Percentiles rank a stretch among this genome's conserved stretches.
These are phyloP conservation scores for Enteromius fasciolatus DNA, from an alignment of 2,797 vertebrate genomes.

Conservation along the genomic window DNA sequence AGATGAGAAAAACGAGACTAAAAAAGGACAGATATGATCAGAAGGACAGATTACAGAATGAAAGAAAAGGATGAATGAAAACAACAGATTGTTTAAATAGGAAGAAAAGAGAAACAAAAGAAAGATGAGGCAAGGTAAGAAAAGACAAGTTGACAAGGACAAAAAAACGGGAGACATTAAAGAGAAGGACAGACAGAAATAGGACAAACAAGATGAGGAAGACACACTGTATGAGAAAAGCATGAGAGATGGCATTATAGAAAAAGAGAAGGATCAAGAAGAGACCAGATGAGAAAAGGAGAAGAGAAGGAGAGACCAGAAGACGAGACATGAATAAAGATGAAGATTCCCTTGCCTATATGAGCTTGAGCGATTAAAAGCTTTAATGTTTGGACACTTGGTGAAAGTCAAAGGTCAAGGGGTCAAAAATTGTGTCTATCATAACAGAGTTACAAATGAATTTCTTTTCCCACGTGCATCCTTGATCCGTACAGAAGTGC, in stretches of 20 bases:
- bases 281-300: neutral
- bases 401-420: conserved; percentile 42
- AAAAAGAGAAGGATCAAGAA: neutral
- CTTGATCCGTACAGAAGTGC: conserved; percentile 38
- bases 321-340: conserved; percentile 6
- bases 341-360: neutral
- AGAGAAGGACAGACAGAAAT: neutral
- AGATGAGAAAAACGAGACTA: neutral
- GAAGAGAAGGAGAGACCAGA: neutral
- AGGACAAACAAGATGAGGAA: neutral
- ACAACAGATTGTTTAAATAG: neutral
- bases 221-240: neutral
- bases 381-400: conserved; percentile 62
- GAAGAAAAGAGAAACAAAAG: neutral
- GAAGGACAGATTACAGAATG: neutral
- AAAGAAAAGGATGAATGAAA: neutral
- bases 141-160: neutral
- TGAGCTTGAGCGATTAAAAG: conserved; percentile 67
- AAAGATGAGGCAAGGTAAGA: neutral
- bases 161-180: neutral
- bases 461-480: conserved; percentile 18
- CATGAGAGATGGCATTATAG: neutral
- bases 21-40: neutral
- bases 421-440: conserved; percentile 33
- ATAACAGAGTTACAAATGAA: conserved; percentile 58